Base-by-base conservation (phyloP, 2,797 vertebrate genomes). In the Sparidentex hasta region DNA sequence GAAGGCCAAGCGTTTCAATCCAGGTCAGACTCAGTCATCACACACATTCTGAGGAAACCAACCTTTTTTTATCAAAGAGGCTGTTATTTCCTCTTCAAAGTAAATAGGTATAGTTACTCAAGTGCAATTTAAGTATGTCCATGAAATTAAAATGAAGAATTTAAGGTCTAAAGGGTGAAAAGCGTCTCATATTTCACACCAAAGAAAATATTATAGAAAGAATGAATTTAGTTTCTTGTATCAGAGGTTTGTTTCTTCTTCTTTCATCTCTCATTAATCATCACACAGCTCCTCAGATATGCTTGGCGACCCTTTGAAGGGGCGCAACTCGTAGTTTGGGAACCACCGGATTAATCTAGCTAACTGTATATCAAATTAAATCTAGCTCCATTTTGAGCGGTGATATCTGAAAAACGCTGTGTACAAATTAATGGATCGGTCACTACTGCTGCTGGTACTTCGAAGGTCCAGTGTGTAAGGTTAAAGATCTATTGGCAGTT, bases 1-100 rank as follows among this genome's bases (percentile, higher is more conserved):
- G 73, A 99, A 99, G 93, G 98, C 98, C 75, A 99, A 99, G 91
- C 96, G 96, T 48, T 99, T 97, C 90, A 99, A 92, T 77, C 97
- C 98, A 51, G 98, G 98, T 99, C 83, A 96, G 95, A 65, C 62
- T 44, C n/a, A 27, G 16, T 20, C 18, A 2, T 46, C 43, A 44
- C 59, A 51, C 44, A 52, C 18, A 11, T 7, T 27, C n/a, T 33
- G 27, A 47, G 65, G 41, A 23, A 20, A 56, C 4, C 52, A 6
- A 4, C 11, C 7, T 7, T 9, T 59, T 51, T 20, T 9, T 33
- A 27, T 58, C n/a, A 47, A 20, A 38, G 18, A 23, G 7, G 29
- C 6, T 11, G 7, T 41, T 59, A 41, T 59, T 59, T 43, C 7
- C 9, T 44, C 21, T 61, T 2, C 7, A 25, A 17, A 44, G 43